Evolutionary conservation across 2,888 invertebrate species (phyloP).

Genomic region (Candidula unifasciata): DNA sequence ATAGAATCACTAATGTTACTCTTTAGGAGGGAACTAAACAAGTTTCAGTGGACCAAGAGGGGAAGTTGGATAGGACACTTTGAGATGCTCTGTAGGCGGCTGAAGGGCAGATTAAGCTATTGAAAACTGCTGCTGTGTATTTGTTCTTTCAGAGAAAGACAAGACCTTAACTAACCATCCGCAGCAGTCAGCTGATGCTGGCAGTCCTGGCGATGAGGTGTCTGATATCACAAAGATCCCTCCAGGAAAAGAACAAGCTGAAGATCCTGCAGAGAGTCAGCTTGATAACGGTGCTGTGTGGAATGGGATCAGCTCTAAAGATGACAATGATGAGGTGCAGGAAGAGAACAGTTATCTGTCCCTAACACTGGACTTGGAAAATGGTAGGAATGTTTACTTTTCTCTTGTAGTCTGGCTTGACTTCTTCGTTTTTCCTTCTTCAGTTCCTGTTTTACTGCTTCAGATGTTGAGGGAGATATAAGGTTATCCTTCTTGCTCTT

Average conservation of each 20-base stretch:
- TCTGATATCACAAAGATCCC: not conserved
- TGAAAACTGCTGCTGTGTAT: not conserved
- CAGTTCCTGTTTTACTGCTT: too few relatives aligned
- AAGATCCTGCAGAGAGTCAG: constrained; percentile 9
- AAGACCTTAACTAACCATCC: constrained; percentile 7
- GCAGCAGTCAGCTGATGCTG: not conserved
- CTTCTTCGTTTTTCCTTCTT: too few relatives aligned
- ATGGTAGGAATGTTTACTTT: constrained; percentile 12
- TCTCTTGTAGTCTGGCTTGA: too few relatives aligned
- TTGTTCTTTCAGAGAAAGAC: constrained; percentile 9
- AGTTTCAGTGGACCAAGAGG: too few relatives aligned
- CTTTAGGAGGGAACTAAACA: too few relatives aligned
- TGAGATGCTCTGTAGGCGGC: too few relatives aligned
- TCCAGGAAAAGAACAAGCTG: not conserved
- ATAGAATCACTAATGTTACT: too few relatives aligned
- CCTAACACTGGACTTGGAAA: constrained; percentile 20
- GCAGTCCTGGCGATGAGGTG: not conserved
- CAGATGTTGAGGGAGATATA: too few relatives aligned
- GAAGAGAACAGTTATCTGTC: not conserved
- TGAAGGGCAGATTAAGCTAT: too few relatives aligned
- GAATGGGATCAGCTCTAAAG: not conserved
- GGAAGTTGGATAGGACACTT: too few relatives aligned
- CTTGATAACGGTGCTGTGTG: not conserved
- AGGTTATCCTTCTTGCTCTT: too few relatives aligned
- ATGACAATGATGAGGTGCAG: not conserved